Percentiles rank a stretch among this genome's conserved stretches.
These are phyloP conservation scores for Apeltes quadracus DNA, from an alignment of 2,113 vertebrate species.

Conservation along the genomic window DNA sequence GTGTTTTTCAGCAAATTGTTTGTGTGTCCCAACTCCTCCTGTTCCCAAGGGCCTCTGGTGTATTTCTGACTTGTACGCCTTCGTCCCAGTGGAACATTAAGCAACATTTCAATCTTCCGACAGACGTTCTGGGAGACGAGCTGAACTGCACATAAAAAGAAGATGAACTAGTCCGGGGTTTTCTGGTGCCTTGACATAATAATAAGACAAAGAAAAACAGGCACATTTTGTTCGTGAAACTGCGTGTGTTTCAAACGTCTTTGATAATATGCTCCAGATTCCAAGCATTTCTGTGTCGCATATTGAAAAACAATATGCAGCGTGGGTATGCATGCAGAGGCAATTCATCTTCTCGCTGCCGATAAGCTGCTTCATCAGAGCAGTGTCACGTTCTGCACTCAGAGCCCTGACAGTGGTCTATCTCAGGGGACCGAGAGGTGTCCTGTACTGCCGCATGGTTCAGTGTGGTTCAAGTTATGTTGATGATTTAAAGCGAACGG, in stretches of 20 bases:
- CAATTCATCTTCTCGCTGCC: slow-evolving; percentile 6
- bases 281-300: background rate
- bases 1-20: slow-evolving; percentile 33
- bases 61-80: slow-evolving; percentile 55
- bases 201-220: background rate
- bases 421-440: slow-evolving; percentile 25
- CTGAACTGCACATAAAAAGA: slow-evolving; percentile 22
- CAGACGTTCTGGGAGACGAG: slow-evolving; percentile 28
- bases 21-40: slow-evolving; percentile 18
- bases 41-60: slow-evolving; percentile 53
- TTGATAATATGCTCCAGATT: background rate
- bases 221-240: background rate
- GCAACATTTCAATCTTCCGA: slow-evolving; percentile 44
- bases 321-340: background rate
- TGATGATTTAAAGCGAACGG: too few species aligned
- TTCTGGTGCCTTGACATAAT: background rate
- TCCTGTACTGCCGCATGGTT: too few species aligned
- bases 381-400: slow-evolving; percentile 28
- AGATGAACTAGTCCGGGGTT: slow-evolving; percentile 14
- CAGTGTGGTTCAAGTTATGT: too few species aligned
- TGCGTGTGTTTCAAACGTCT: background rate
- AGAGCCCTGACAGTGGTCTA: background rate
- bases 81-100: slow-evolving; percentile 45
- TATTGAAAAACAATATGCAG: background rate
- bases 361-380: slow-evolving; percentile 20